Conservation (phyloP, 2,888 invertebrate genomes). For the Polia nebulosa region DNA sequence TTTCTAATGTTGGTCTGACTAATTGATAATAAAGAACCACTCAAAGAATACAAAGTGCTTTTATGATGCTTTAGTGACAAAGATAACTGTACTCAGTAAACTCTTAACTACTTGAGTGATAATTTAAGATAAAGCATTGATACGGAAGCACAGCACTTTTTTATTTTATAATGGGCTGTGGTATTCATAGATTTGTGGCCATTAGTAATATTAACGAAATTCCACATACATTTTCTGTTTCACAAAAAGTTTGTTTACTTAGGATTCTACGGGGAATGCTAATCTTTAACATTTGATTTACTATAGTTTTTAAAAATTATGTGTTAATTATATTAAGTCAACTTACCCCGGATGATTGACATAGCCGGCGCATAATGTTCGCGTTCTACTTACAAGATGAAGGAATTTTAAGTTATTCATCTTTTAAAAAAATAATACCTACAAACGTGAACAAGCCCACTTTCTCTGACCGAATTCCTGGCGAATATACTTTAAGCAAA, state of each 20-base stretch:
- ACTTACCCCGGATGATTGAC: slow-evolving; percentile 69
- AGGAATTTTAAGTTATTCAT: slow-evolving; percentile 75
- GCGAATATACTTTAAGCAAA: neutral
- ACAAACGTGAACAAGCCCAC: slow-evolving; percentile 66
- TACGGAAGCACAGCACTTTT: neutral
- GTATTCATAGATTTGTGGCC: neutral
- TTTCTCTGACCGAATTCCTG: slow-evolving; percentile 77
- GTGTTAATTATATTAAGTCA: neutral
- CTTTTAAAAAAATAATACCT: slow-evolving; percentile 58
- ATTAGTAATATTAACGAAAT: neutral
- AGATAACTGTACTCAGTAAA: neutral
- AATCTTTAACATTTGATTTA: neutral
- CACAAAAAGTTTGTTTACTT: slow-evolving; percentile 15
- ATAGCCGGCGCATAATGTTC: slow-evolving; percentile 59
- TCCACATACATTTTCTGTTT: neutral
- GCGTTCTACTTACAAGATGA: slow-evolving; percentile 68
- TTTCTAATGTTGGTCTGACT: slow-evolving; percentile 21
- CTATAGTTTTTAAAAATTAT: neutral
- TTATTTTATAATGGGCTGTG: neutral
- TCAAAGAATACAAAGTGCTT: neutral
- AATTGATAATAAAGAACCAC: slow-evolving; percentile 11
- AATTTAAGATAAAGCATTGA: neutral
- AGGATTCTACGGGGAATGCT: neutral
- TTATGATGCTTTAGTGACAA: neutral
- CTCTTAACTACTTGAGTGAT: neutral